Evolutionary conservation across 2,797 vertebrate genomes (phyloP).

Genomic region (Alfaro cultratus): DNA sequence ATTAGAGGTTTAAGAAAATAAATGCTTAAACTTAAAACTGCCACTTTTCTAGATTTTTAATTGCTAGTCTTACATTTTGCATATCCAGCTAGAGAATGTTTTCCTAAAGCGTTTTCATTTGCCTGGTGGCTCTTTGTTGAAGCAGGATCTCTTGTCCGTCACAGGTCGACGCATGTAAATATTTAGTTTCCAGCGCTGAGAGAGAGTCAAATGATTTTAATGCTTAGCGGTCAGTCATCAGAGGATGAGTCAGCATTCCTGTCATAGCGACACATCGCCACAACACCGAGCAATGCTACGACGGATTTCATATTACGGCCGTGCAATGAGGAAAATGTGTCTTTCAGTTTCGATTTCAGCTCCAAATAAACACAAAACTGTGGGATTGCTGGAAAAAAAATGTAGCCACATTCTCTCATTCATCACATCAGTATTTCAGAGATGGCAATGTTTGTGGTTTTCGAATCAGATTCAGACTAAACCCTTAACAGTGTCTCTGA

Average conservation of each 20-base stretch:
- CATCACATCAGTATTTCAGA: not conserved
- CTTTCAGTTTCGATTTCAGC: not conserved
- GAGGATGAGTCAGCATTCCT: conserved; percentile 10
- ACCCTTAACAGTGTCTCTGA: not conserved
- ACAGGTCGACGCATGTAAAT: conserved; percentile 14
- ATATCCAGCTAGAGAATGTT: not conserved
- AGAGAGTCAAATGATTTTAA: not conserved
- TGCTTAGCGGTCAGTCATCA: conserved; percentile 4
- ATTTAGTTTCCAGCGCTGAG: conserved; percentile 31
- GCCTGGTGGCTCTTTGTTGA: not conserved
- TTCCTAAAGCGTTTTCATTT: not conserved
- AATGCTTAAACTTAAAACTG: not conserved
- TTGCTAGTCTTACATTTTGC: not conserved
- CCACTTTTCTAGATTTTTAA: not conserved
- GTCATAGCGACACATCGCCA: conserved; percentile 3
- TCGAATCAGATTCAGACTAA: not conserved
- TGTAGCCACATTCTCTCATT: not conserved
- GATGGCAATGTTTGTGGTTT: not conserved
- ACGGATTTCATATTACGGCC: not conserved
- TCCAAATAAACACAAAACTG: not conserved
- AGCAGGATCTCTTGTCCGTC: conserved; percentile 12
- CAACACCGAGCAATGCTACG: not conserved
- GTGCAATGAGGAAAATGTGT: not conserved
- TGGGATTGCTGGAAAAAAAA: not conserved
- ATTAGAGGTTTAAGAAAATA: not conserved